Evolutionary conservation across 2,888 invertebrate species (phyloP), one percentile per base, ranked within the genome.

Genomic region (Platycnemis pennipes): DNA sequence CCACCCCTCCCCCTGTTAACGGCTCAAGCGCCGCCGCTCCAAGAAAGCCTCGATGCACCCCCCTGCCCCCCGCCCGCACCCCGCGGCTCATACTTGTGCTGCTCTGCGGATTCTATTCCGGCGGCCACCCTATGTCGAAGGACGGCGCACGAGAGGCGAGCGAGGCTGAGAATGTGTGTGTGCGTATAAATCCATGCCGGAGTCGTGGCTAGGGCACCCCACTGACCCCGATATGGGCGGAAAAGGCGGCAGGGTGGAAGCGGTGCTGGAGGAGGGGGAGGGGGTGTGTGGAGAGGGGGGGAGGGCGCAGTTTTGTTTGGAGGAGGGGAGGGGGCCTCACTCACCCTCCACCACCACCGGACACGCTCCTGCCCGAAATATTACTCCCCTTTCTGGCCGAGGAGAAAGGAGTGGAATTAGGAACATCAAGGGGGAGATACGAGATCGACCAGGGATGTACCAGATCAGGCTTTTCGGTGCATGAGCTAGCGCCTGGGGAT

Each of bases 131-230:
- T 69, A 91, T 69, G 45, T 42, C 89, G 89, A 89, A 56, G 56
- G 89, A 56, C 53, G 26, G 56, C 26, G 91, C 26, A 46, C 31
- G 45, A 49, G 88, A 49, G 77, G 77, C 37, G 69, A 77, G 77
- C 77, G 77, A 77, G 77, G 31, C 37, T 31, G 77, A 37, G 77
- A 37, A 16, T 37, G 2, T 77, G 31, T 77, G 77, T 77, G 77
- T 44, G 69, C 42, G 56, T 89, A 53, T 89, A 89, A 89, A 89
- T 89, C 89, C 53, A 87, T 87, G 87, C 87, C 87, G 87, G 89
- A 89, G 89, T 63, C 89, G 89, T 63, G 89, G 91, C 91, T 63
- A 91, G 91, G 91, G 91, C 91, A 91, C 91, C 91, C 91, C 91
- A 91, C 91, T 91, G 91, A 91, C 91, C 91, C 91, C 91, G 44